phyloP scores from a whole-genome alignment of 2,888 invertebrate genomes.

The Epinotia brunnichana region DNA sequence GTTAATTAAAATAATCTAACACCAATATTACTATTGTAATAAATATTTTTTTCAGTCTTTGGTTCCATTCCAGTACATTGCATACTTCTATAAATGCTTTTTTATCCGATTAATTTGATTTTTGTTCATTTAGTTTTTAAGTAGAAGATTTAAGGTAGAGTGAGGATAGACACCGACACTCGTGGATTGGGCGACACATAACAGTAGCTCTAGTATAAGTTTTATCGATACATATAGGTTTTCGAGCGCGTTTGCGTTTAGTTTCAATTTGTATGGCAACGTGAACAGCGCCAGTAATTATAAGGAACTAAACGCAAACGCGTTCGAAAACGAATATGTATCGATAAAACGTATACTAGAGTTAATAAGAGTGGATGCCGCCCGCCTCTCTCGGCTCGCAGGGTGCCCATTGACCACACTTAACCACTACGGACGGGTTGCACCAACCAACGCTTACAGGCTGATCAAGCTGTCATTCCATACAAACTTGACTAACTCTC shows the following conservation, averaged over 20 bases:
- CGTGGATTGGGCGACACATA: slow-evolving; percentile 58
- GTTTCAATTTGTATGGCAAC: no score
- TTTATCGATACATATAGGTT: no score
- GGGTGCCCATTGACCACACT: background rate
- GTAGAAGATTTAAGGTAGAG: slow-evolving; percentile 41
- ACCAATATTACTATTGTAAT: slow-evolving; percentile 72
- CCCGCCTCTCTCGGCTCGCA: background rate
- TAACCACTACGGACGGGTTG: background rate
- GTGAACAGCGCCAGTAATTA: no score
- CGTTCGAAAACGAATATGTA: no score
- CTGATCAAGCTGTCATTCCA: no score
- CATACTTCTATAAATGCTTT: slow-evolving; percentile 64
- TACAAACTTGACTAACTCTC: no score
- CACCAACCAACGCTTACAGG: background rate
- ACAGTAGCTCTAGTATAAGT: no score
- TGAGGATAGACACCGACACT: slow-evolving; percentile 45
- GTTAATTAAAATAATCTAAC: slow-evolving; percentile 68
- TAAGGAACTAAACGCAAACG: no score
- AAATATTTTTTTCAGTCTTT: slow-evolving; percentile 79
- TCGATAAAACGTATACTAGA: no score
- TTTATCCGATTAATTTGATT: slow-evolving; percentile 53
- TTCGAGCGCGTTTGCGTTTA: no score
- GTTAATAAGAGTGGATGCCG: no score
- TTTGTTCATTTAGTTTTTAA: slow-evolving; percentile 59
- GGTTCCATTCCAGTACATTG: slow-evolving; percentile 75